Evolutionary conservation across 1,140 invertebrate genomes (phyloP), one percentile per base, ranked within the genome.

Genomic region (Protaetia brevitarsis): DNA sequence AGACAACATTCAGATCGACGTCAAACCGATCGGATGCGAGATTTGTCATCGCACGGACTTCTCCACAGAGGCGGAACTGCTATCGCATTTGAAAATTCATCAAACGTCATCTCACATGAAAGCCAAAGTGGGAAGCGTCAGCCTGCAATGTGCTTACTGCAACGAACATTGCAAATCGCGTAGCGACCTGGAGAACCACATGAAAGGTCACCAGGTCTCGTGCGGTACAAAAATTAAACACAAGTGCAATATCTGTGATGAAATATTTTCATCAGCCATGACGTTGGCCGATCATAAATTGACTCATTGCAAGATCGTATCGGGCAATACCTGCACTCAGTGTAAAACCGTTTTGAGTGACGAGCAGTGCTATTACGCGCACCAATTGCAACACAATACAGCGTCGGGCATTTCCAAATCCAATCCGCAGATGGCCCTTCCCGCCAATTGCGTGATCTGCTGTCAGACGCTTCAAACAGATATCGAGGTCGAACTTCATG

Each of bases 221-320:
- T 85, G 83, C 56, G 88, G 90, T 57, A 88, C 90, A 57, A 84
- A 88, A 16, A 90, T 89, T 1, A 89, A 92, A 68, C 92, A 96
- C 79, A 97, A 97, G 76, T 97, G 95, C 77, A 94, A 96, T 73
- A 97, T 97, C 69, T 98, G 95, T 77, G 95, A 98, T 76, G 93
- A 96, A 78, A 87, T 96, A 2, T 94, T 92, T 71, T 87, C 90
- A 0, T 92, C 91, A 1, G 87, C 91, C 0, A 87, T 87, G 0
- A 88, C 89, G 1, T 81, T 98, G 0, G 94, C 94, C 3, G 93
- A 97, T 77, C 95, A 98, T 77, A 97, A 97, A 76, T 81, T 97
- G 2, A 91, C 91, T 8, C 95, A 97, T 76, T 94, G 91, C 74
- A 96, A 95, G 84, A 82, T 86, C 8, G 81, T 90, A 7, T 82